Percentiles rank a stretch among this genome's conserved stretches.
phyloP scores from a whole-genome alignment of 2,113 vertebrate species.

The Poeciliopsis turrubarensis region DNA sequence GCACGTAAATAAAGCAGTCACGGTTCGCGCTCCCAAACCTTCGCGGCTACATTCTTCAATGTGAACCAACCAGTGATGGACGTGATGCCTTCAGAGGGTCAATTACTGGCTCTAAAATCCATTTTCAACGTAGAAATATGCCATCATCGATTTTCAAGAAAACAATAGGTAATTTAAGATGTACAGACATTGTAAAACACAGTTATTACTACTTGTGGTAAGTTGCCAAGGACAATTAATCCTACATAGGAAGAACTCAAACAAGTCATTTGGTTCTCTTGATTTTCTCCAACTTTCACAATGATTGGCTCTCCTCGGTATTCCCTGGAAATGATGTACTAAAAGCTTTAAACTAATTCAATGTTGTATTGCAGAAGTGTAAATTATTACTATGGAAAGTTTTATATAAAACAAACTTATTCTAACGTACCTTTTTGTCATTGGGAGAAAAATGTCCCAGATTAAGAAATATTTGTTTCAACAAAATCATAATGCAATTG shows the following conservation, averaged over 20 bases:
- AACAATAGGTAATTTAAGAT: not conserved
- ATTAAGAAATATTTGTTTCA: not conserved
- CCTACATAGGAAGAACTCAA: not conserved
- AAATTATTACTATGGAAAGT: not conserved
- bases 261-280: not conserved
- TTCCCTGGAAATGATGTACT: not conserved
- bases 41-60: constrained; percentile 60
- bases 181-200: not conserved
- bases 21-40: constrained; percentile 45
- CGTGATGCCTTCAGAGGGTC: constrained; percentile 54
- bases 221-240: not conserved
- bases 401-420: not conserved
- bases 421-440: not conserved
- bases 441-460: not conserved
- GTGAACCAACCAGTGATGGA: constrained; percentile 18
- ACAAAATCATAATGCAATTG: not conserved
- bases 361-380: not conserved
- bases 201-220: not conserved
- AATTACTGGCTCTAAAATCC: constrained; percentile 1
- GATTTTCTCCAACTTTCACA: not conserved
- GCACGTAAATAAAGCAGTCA: constrained; percentile 48
- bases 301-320: not conserved
- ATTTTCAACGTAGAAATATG: not conserved
- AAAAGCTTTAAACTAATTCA: not conserved
- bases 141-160: not conserved